phyloP scores from a whole-genome alignment of 2,797 vertebrate species.

The Trachurus trachurus region DNA sequence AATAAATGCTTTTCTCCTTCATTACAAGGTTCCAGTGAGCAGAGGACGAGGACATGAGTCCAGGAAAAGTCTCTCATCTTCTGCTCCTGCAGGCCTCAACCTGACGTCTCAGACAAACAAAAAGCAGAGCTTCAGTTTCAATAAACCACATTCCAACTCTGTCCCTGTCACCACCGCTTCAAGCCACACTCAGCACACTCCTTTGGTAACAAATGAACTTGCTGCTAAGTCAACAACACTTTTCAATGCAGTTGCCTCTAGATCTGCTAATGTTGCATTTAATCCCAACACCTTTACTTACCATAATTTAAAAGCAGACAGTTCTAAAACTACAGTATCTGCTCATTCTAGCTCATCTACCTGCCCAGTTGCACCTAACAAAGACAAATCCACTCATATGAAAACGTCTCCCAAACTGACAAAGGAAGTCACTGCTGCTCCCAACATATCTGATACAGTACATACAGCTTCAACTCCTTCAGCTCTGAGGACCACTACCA shows the following conservation, averaged over 20 bases:
- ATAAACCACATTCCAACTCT: neutral
- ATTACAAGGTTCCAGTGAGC: constrained; percentile 60
- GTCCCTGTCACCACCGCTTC: constrained; percentile 20
- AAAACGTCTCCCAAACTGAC: constrained; percentile 25
- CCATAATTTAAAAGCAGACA: constrained; percentile 30
- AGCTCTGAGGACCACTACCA: constrained; percentile 13
- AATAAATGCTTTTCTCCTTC: constrained; percentile 2
- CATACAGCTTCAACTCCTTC: constrained; percentile 12
- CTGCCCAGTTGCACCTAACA: constrained; percentile 4
- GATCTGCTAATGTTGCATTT: constrained; percentile 57
- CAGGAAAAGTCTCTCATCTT: constrained; percentile 48
- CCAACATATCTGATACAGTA: constrained; percentile 2
- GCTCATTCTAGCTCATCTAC: constrained; percentile 23
- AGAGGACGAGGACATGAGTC: constrained; percentile 65
- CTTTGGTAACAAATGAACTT: constrained; percentile 14
- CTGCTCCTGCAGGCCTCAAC: constrained; percentile 40
- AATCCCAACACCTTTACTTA: constrained; percentile 39
- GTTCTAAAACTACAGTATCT: neutral
- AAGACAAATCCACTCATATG: constrained; percentile 24
- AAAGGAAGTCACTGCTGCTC: constrained; percentile 15
- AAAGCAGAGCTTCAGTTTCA: constrained; percentile 26
- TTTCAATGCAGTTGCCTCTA: constrained; percentile 66
- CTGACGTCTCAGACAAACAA: constrained; percentile 36
- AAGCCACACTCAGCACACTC: constrained; percentile 25
- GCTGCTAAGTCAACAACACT: constrained; percentile 55